Percentiles rank a stretch among this genome's conserved stretches.
phyloP scores from a whole-genome alignment of 2,888 invertebrate species.

The Plutella xylostella region DNA sequence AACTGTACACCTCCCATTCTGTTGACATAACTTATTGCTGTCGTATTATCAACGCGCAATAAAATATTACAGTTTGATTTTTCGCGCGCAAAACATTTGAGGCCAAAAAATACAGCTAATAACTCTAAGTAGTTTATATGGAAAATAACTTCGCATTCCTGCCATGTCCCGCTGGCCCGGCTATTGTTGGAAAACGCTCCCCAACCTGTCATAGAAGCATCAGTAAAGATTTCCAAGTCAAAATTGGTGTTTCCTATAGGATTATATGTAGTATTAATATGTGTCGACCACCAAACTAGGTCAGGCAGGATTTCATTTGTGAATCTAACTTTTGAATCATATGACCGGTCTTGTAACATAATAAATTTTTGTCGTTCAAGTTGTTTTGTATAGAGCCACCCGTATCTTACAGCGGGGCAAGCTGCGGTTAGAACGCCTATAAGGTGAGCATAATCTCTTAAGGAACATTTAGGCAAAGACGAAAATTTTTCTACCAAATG shows the following conservation, averaged over 20 bases:
- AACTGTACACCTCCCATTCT: constrained; percentile 6
- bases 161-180: not conserved
- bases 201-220: constrained; percentile 1
- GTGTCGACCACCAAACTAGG: constrained; percentile 1
- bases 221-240: constrained; percentile 2
- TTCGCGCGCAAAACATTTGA: constrained; percentile 3
- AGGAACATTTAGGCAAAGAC: not conserved
- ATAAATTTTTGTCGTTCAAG: constrained; percentile 4
- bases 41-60: constrained; percentile 6
- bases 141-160: not conserved
- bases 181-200: not conserved
- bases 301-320: not conserved
- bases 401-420: constrained; percentile 1
- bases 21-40: constrained; percentile 4
- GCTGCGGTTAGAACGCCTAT: not conserved
- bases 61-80: not conserved
- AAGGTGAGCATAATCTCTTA: constrained; percentile 1
- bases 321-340: constrained; percentile 1
- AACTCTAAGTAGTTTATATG: constrained; percentile 7
- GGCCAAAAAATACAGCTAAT: constrained; percentile 6
- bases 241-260: not conserved
- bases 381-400: constrained; percentile 6
- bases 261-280: not conserved
- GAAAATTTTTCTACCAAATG: not conserved
- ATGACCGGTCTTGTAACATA: not conserved